Percentiles rank a stretch among this genome's conserved stretches.
Evolutionary conservation across 2,113 vertebrate species (phyloP).

Genomic region (Meriones unguiculatus): DNA sequence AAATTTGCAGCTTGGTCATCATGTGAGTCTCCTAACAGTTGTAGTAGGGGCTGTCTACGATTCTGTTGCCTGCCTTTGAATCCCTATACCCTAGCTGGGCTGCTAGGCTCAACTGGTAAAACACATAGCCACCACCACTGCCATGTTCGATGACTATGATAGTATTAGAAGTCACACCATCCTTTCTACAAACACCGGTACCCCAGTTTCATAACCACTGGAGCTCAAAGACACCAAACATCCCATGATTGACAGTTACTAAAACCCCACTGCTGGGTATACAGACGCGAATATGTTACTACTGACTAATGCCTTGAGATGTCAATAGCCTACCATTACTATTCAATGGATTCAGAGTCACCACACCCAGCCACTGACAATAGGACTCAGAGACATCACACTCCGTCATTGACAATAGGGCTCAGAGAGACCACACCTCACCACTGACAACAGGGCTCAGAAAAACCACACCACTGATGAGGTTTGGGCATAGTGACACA

Average conservation of each 20-base stretch:
- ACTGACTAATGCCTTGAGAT: not conserved
- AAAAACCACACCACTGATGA: not conserved
- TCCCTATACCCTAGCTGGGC: too few species aligned
- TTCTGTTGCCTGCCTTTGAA: too few species aligned
- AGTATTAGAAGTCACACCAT: not conserved
- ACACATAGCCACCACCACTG: accelerated
- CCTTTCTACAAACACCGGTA: too few species aligned
- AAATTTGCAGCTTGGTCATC: too few species aligned
- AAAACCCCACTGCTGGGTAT: not conserved
- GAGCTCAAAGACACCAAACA: not conserved
- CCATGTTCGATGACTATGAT: accelerated
- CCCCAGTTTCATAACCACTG: not conserved
- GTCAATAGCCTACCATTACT: not conserved
- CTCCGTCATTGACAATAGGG: not conserved
- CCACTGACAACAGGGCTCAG: not conserved
- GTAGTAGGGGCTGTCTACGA: too few species aligned
- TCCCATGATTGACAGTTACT: accelerated
- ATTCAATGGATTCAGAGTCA: not conserved
- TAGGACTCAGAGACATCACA: not conserved
- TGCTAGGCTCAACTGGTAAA: too few species aligned
- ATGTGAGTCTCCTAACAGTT: too few species aligned
- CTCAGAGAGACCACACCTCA: not conserved
- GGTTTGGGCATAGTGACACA: not conserved
- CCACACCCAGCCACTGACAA: not conserved
- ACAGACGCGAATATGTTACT: not conserved